Evolutionary conservation across 2,888 invertebrate genomes (phyloP), one percentile per base, ranked within the genome.

Genomic region (Pteria penguin): DNA sequence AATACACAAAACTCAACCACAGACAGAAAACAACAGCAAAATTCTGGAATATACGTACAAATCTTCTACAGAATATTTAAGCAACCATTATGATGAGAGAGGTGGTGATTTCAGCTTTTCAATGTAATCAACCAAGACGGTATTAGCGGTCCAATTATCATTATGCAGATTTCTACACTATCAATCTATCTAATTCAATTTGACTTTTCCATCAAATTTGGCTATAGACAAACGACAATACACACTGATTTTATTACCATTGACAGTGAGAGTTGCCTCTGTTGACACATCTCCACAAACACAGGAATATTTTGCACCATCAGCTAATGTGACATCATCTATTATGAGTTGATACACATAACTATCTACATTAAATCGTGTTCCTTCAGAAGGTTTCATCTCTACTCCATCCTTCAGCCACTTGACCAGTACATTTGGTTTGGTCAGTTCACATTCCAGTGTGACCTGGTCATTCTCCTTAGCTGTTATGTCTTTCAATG

Each of bases 401-500:
- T 97, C 96, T 86, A 95, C 95, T 95, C 88, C 90, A 76, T 90
- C 85, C 79, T 96, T 96, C 93, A 95, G 96, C 98, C 98, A 98
- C 90, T 96, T 96, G 0, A 97, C 97, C 2, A 97, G 93, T 24
- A 97, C 97, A 92, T 98, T 97, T 45, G 97, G 97, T 93, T 98
- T 98, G 27, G 97, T 97, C 14, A 98, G 93, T 92, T 98, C 97
- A 85, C 98, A 96, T 88, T 97, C 96, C 91, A 98, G 97, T 32
- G 94, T 95, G 2, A 96, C 97, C 84, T 79, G 79, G 24, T 83
- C 82, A 62, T 87, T 84, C 67, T 85, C 86, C 63, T 79, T 83
- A 32, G 86, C 79, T 22, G 32, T 82, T 58, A 78, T 78, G 70
- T 87, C 84, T 52, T 77, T 71, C n/a, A 87, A 77, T 14, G 82